These are phyloP conservation scores for Erebia aethiops DNA, from an alignment of 2,888 invertebrate species.

Conservation along the genomic window DNA sequence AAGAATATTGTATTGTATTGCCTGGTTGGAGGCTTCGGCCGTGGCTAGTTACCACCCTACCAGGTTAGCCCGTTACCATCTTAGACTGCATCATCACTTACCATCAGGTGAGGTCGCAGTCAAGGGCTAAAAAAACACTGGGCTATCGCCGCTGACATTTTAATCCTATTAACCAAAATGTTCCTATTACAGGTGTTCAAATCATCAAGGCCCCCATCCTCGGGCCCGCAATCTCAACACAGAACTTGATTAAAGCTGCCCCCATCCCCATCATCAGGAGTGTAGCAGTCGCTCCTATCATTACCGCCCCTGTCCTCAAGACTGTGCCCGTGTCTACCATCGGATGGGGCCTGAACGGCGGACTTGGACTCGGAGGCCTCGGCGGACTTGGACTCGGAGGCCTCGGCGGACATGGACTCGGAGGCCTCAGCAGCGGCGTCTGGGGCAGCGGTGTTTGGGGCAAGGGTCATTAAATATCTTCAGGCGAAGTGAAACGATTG, in stretches of 20 bases:
- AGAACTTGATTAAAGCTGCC: slow-evolving; percentile 63
- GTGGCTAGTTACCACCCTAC: too few relatives aligned
- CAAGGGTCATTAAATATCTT: neutral
- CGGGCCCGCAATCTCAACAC: slow-evolving; percentile 64
- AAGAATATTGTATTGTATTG: too few relatives aligned
- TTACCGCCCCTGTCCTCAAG: slow-evolving; percentile 53
- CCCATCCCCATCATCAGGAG: slow-evolving; percentile 66
- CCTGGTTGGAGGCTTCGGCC: too few relatives aligned
- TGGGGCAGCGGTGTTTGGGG: neutral
- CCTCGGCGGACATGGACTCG: slow-evolving; percentile 14
- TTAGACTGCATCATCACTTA: too few relatives aligned
- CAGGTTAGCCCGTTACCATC: too few relatives aligned
- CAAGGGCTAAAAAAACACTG: too few relatives aligned
- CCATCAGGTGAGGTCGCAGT: too few relatives aligned
- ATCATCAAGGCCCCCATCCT: slow-evolving; percentile 49
- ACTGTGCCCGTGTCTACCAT: slow-evolving; percentile 45
- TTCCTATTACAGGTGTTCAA: slow-evolving; percentile 16
- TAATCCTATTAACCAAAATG: slow-evolving; percentile 19
- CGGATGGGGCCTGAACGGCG: slow-evolving; percentile 25
- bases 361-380: slow-evolving; percentile 40
- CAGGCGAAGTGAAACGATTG: slow-evolving; percentile 42
- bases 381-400: slow-evolving; percentile 32
- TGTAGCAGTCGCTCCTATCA: slow-evolving; percentile 52
- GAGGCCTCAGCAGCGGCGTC: neutral
- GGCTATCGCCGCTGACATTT: too few relatives aligned